phyloP scores from a whole-genome alignment of 2,113 vertebrate species.

The Kryptolebias marmoratus region DNA sequence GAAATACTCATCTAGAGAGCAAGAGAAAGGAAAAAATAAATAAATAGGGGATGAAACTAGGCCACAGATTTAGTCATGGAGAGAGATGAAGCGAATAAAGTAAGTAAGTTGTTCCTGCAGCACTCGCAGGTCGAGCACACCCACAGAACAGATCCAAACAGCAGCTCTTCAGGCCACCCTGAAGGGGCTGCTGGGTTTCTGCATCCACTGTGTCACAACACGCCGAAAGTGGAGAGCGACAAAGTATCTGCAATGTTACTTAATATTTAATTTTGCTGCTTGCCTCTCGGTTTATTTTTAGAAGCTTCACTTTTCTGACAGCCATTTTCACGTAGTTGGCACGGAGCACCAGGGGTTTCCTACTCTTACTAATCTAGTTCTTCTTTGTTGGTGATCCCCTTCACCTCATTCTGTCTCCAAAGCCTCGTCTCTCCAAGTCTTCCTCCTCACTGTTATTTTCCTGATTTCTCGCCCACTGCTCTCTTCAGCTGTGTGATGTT shows the following conservation, averaged over 20 bases:
- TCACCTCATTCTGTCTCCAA: conserved; percentile 38
- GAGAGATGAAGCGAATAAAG: conserved; percentile 25
- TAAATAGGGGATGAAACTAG: conserved; percentile 41
- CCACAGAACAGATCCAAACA: conserved; percentile 13
- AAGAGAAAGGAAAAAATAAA: conserved; percentile 18
- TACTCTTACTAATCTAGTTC: conserved; percentile 31
- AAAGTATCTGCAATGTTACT: conserved; percentile 66
- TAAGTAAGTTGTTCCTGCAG: conserved; percentile 17
- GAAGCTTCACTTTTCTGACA: conserved; percentile 54
- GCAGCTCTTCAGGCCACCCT: neutral
- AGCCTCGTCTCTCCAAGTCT: conserved; percentile 2
- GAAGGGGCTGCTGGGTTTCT: conserved; percentile 4
- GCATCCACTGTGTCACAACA: conserved; percentile 36
- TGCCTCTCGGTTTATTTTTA: conserved; percentile 68
- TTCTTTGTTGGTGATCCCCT: conserved; percentile 46
- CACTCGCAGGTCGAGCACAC: conserved; percentile 31
- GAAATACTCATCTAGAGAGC: conserved; percentile 5
- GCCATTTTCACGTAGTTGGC: conserved; percentile 55
- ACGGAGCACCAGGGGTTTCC: conserved; percentile 49
- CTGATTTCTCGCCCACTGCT: conserved; percentile 17
- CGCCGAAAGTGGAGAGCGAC: conserved; percentile 44
- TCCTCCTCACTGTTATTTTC: conserved; percentile 5
- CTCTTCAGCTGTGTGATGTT: conserved; percentile 17
- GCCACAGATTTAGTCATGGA: conserved; percentile 55
- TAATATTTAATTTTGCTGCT: conserved; percentile 73